These are phyloP conservation scores for Dendrolimus pini DNA, from an alignment of 2,888 invertebrate genomes.

Conservation along the genomic window DNA sequence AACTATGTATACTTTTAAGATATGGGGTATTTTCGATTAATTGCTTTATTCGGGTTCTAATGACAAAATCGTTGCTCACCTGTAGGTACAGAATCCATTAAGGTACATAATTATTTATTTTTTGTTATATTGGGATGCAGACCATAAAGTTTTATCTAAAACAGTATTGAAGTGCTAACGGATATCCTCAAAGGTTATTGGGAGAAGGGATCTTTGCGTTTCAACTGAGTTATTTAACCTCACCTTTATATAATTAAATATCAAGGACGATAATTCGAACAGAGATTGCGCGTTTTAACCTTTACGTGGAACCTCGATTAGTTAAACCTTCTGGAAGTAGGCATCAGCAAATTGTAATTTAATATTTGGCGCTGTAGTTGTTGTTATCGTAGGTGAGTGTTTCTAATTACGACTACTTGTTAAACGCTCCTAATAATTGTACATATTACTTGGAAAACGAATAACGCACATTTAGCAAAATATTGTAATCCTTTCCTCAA, in stretches of 20 bases:
- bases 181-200: conserved; percentile 26
- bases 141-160: background rate
- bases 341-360: background rate
- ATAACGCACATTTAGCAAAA: background rate
- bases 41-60: no score
- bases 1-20: no score
- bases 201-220: conserved; percentile 27
- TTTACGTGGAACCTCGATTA: background rate
- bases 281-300: background rate
- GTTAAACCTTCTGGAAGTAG: background rate
- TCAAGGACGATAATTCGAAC: conserved; percentile 27
- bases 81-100: no score
- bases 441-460: background rate
- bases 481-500: conserved; percentile 44
- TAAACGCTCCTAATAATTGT: background rate
- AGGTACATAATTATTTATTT: no score
- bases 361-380: no score
- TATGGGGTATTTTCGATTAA: no score
- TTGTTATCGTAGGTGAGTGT: no score
- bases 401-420: background rate
- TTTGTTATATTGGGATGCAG: no score
- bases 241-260: conserved; percentile 35
- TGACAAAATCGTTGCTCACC: no score
- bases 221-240: conserved; percentile 16
- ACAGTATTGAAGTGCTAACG: conserved; percentile 4